Conservation (phyloP, 2,113 vertebrate genomes). For the Cyrtonyx montezumae region DNA sequence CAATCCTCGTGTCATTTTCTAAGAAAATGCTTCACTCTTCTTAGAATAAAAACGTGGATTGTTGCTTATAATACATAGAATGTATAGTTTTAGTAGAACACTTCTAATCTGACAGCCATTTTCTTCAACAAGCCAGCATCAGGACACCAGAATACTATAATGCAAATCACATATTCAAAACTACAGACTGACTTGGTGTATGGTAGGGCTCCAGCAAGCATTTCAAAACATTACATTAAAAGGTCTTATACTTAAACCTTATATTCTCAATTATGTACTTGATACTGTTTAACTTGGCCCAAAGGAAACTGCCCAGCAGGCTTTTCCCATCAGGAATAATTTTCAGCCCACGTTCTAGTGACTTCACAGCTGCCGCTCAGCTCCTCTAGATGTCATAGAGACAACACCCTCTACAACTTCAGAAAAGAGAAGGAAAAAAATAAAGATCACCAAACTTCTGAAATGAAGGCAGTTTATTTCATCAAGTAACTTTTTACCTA, state of each 20-base stretch:
- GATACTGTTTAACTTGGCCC: fast-evolving
- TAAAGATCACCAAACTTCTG: neutral
- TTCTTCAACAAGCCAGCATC: neutral
- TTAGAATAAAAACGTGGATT: neutral
- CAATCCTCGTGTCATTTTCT: neutral
- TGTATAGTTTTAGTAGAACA: neutral
- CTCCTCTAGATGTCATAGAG: neutral
- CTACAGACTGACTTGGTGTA: neutral
- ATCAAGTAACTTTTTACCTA: no score
- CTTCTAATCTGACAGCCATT: neutral
- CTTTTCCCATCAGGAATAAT: neutral
- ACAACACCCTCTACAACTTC: neutral
- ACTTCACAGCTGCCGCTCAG: neutral
- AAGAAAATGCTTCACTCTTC: neutral
- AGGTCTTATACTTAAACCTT: neutral
- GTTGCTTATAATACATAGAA: neutral
- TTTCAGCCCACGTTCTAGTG: neutral
- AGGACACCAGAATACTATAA: neutral
- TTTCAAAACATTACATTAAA: neutral
- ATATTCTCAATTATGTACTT: neutral
- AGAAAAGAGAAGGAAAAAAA: neutral
- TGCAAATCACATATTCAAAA: neutral
- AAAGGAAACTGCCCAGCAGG: neutral
- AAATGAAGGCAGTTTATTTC: neutral
- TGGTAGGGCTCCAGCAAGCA: neutral